Conservation (phyloP, 2,888 invertebrate species). For the Zygothrica quintamaculata region DNA sequence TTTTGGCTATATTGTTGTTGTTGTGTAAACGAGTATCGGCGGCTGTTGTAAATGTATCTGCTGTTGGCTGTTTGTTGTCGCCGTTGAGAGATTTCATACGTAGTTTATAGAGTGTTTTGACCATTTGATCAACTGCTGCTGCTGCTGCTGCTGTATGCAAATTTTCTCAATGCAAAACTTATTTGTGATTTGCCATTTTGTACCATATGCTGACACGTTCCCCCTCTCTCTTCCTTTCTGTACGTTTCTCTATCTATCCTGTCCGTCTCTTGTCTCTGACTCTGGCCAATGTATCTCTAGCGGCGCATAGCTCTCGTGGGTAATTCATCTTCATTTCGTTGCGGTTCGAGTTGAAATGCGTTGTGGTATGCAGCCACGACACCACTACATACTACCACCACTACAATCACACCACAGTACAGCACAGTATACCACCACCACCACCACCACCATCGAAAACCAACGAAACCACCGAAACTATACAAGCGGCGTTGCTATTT, state of each 20-base stretch:
- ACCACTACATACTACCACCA: conserved; percentile 47
- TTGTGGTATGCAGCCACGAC: conserved; percentile 71
- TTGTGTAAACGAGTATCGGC: background rate
- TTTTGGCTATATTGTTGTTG: conserved; percentile 33
- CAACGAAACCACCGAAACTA: background rate
- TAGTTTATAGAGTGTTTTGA: conserved; percentile 55
- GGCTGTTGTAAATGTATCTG: conserved; percentile 61
- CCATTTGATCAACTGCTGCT: conserved; percentile 77
- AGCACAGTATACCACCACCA: too few species aligned
- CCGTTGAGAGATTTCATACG: conserved; percentile 19
- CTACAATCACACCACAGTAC: too few species aligned
- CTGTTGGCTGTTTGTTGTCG: conserved; percentile 41
- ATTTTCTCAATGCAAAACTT: conserved; percentile 70
- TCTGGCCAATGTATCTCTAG: conserved; percentile 44
- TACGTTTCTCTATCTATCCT: conserved; percentile 1
- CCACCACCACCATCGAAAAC: conserved; percentile 9
- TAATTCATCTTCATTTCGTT: conserved; percentile 83
- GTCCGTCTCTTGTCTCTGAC: conserved; percentile 1
- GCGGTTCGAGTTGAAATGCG: conserved; percentile 82
- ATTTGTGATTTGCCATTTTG: conserved; percentile 74
- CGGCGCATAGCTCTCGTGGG: conserved; percentile 62
- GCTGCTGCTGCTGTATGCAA: too few species aligned
- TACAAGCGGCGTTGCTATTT: conserved; percentile 62
- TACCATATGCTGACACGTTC: conserved; percentile 46
- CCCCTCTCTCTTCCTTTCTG: conserved; percentile 5